Conservation (phyloP, 2,888 invertebrate species). For the Prostheceraeus crozeri region DNA sequence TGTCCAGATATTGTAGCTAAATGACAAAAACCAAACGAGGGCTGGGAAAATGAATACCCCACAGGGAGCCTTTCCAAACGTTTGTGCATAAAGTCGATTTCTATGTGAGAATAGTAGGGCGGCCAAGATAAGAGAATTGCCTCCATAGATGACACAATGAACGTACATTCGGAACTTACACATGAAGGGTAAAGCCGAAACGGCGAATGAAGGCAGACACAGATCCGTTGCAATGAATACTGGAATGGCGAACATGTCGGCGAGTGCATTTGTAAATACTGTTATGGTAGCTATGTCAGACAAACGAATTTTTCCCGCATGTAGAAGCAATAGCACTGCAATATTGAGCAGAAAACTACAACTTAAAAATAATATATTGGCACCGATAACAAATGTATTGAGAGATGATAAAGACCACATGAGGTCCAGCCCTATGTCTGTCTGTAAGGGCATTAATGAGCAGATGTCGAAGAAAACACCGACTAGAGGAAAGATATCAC, state of each 20-base stretch:
- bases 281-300: conserved; percentile 12
- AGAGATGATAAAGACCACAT: no score
- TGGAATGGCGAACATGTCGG: not conserved
- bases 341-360: not conserved
- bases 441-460: no score
- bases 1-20: conserved; percentile 25
- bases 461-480: conserved; percentile 8
- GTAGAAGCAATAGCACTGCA: not conserved
- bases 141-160: not conserved
- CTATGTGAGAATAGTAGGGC: not conserved
- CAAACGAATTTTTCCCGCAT: not conserved
- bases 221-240: not conserved
- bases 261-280: conserved; percentile 2
- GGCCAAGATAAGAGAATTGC: not conserved
- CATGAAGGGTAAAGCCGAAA: not conserved
- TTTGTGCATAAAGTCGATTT: not conserved
- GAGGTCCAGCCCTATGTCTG: no score
- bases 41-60: conserved; percentile 29
- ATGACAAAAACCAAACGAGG: conserved; percentile 9
- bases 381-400: no score
- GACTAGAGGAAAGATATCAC: no score
- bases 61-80: conserved; percentile 25
- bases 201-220: not conserved
- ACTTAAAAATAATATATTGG: no score
- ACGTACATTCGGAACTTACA: conserved; percentile 9